phyloP scores from a whole-genome alignment of 1,140 invertebrate genomes.

The Nasonia giraulti region DNA sequence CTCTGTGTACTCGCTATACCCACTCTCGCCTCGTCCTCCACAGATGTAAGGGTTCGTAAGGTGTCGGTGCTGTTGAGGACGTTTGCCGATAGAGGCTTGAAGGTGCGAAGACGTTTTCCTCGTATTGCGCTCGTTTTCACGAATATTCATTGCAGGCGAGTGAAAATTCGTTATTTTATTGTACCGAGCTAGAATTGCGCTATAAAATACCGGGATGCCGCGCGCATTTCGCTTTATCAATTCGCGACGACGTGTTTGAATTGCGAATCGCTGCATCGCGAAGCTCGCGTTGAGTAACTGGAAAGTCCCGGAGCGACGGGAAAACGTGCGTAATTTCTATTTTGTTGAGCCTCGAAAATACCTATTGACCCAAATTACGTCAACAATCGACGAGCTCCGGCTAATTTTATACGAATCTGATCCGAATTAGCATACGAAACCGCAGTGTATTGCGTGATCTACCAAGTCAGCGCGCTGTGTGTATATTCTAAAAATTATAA shows the following conservation, averaged over 20 bases:
- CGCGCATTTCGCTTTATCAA: background rate
- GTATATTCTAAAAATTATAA: background rate
- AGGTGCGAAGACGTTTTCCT: no score
- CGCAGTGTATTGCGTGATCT: background rate
- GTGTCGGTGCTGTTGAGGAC: no score
- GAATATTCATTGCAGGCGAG: no score
- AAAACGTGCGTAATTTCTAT: conserved; percentile 23
- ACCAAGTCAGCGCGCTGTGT: background rate
- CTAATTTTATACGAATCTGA: background rate
- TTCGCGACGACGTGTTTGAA: background rate
- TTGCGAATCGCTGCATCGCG: background rate
- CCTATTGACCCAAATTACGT: conserved; percentile 24
- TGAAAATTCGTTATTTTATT: no score
- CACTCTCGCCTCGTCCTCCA: background rate
- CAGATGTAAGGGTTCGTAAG: no score
- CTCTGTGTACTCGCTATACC: background rate
- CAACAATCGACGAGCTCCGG: background rate
- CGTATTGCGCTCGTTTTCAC: no score
- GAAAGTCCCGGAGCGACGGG: background rate
- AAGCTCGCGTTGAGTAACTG: background rate
- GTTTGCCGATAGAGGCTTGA: no score
- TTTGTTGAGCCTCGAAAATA: conserved; percentile 17
- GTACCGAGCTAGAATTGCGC: no score
- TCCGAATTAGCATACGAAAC: background rate
- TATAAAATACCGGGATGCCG: no score